These are phyloP conservation scores for Platysternon megacephalum DNA, from an alignment of 2,113 vertebrate species.

Conservation along the genomic window DNA sequence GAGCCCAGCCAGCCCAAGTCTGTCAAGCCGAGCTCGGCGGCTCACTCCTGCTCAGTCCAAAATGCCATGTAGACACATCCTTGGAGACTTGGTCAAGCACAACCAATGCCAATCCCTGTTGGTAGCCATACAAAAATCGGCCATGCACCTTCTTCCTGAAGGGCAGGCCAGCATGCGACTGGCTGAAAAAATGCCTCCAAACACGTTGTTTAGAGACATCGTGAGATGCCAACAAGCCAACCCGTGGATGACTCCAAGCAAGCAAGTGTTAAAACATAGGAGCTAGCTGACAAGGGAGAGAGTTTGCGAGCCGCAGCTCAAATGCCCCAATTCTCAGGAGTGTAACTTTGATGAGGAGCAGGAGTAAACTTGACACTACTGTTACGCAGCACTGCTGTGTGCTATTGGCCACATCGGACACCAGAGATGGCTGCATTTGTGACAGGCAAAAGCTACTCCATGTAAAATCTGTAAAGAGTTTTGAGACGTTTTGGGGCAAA, in stretches of 20 bases:
- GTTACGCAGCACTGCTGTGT: neutral
- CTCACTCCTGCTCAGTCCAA: neutral
- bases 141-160: neutral
- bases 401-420: neutral
- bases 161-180: neutral
- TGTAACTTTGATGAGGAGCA: neutral
- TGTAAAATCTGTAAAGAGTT: neutral
- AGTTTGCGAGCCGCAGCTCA: neutral
- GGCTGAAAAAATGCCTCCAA: neutral
- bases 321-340: neutral
- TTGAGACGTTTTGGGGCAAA: neutral
- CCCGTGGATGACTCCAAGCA: neutral
- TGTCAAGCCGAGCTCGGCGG: neutral
- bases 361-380: neutral
- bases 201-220: neutral
- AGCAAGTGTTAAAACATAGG: fast-evolving
- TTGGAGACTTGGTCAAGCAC: neutral
- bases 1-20: neutral
- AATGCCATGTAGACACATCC: neutral
- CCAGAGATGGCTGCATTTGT: neutral
- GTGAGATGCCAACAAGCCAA: neutral
- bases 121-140: neutral
- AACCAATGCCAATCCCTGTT: neutral
- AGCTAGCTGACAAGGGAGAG: neutral
- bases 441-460: neutral